These are phyloP conservation scores for Hololepta plana DNA, from an alignment of 2,888 invertebrate genomes.

Conservation along the genomic window DNA sequence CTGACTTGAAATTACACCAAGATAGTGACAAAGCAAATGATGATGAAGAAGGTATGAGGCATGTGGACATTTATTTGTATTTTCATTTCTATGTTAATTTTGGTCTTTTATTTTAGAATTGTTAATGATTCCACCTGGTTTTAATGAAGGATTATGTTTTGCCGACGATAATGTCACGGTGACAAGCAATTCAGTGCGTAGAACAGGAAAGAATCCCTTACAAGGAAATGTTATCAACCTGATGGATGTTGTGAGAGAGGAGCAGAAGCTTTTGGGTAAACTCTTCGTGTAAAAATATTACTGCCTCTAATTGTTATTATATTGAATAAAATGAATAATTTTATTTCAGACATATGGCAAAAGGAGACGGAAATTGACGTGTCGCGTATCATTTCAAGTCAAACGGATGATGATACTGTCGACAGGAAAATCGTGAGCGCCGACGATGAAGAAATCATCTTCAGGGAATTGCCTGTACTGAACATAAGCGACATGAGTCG, in stretches of 20 bases:
- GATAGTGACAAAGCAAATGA: no score
- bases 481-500: slow-evolving; percentile 45
- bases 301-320: no score
- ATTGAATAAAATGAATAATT: no score
- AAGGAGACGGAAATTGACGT: no score
- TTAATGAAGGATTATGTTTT: slow-evolving; percentile 38
- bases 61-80: no score
- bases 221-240: slow-evolving; percentile 35
- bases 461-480: slow-evolving; percentile 38
- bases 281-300: no score
- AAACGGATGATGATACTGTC: no score
- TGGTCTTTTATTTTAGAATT: slow-evolving; percentile 15
- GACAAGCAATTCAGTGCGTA: slow-evolving; percentile 13
- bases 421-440: slow-evolving; percentile 12
- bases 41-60: no score
- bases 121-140: slow-evolving; percentile 45
- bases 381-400: background rate
- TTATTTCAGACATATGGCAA: slow-evolving; percentile 7
- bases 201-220: no score
- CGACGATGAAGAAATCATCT: slow-evolving; percentile 20
- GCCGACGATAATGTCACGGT: slow-evolving; percentile 34
- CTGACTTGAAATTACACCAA: background rate
- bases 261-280: slow-evolving; percentile 38
- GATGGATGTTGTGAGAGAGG: slow-evolving; percentile 39
- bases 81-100: no score